phyloP scores from a whole-genome alignment of 2,888 invertebrate genomes.

The Napeogenes inachia region DNA sequence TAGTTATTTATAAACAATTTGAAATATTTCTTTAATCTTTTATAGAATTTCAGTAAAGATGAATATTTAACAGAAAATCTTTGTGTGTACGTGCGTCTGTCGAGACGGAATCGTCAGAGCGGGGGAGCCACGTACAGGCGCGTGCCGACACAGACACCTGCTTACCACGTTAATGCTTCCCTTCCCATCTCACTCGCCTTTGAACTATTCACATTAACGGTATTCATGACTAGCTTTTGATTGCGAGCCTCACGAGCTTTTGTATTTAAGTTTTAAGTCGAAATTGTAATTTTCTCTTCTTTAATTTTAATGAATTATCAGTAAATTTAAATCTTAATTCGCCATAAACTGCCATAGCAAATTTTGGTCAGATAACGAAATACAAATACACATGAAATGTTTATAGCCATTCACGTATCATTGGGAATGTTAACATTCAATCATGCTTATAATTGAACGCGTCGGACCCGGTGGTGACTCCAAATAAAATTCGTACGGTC shows the following conservation, averaged over 20 bases:
- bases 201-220: slow-evolving; percentile 5
- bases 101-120: slow-evolving; percentile 16
- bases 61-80: slow-evolving; percentile 13
- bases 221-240: slow-evolving; percentile 10
- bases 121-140: slow-evolving; percentile 25
- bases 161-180: slow-evolving; percentile 53
- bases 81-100: slow-evolving; percentile 7
- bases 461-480: slow-evolving; percentile 25
- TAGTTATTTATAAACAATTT: background rate
- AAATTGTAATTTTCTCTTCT: no score
- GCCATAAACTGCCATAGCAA: background rate
- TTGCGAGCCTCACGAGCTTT: slow-evolving; percentile 1
- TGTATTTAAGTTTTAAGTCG: background rate
- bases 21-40: background rate
- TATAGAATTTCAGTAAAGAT: slow-evolving; percentile 1
- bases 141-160: slow-evolving; percentile 58
- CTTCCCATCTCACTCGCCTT: slow-evolving; percentile 13
- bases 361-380: background rate
- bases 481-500: slow-evolving; percentile 20
- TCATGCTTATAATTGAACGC: slow-evolving; percentile 32
- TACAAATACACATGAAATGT: slow-evolving; percentile 11
- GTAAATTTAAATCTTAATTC: no score
- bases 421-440: slow-evolving; percentile 26
- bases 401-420: slow-evolving; percentile 11
- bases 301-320: no score